A percentile compares a stretch with the other conserved stretches of the same genome.
phyloP scores from a whole-genome alignment of 2,888 invertebrate genomes.

The Lissocephala sabroskyi region DNA sequence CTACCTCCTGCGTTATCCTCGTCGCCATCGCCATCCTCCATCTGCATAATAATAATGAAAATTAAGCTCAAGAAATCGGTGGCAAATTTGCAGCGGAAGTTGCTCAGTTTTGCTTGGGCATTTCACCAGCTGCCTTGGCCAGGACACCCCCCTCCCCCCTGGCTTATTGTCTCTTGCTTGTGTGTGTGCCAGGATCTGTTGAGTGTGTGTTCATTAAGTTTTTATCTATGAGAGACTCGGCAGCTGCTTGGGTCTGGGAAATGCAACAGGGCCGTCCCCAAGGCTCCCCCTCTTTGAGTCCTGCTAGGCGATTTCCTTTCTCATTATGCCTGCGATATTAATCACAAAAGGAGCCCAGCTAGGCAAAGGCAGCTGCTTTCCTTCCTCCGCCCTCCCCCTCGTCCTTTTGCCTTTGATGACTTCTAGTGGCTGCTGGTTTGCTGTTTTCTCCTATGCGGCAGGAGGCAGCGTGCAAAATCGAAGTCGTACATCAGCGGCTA shows the following conservation, averaged over 20 bases:
- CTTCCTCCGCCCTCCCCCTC: not conserved
- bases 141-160: too few species aligned
- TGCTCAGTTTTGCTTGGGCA: slow-evolving; percentile 15
- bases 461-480: slow-evolving; percentile 29
- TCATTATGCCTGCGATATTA: slow-evolving; percentile 3
- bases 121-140: slow-evolving; percentile 27
- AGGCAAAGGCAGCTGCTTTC: slow-evolving; percentile 2
- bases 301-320: slow-evolving; percentile 1
- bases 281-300: too few species aligned
- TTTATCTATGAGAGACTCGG: slow-evolving; percentile 51
- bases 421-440: too few species aligned
- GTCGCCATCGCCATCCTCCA: slow-evolving; percentile 10
- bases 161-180: too few species aligned
- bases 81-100: slow-evolving; percentile 50
- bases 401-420: too few species aligned
- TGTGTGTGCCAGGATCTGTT: too few species aligned
- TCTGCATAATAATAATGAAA: slow-evolving; percentile 21
- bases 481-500: slow-evolving; percentile 53
- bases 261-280: slow-evolving; percentile 25
- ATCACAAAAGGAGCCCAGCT: slow-evolving; percentile 1
- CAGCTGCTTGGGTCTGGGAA: not conserved
- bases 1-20: slow-evolving; percentile 33
- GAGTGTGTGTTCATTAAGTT: slow-evolving; percentile 19
- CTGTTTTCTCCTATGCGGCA: slow-evolving; percentile 17
- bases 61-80: slow-evolving; percentile 19